Percentiles rank a stretch among this genome's conserved stretches.
Evolutionary conservation across 2,888 invertebrate genomes (phyloP).

Genomic region (Caenorhabditis drosophilae): DNA sequence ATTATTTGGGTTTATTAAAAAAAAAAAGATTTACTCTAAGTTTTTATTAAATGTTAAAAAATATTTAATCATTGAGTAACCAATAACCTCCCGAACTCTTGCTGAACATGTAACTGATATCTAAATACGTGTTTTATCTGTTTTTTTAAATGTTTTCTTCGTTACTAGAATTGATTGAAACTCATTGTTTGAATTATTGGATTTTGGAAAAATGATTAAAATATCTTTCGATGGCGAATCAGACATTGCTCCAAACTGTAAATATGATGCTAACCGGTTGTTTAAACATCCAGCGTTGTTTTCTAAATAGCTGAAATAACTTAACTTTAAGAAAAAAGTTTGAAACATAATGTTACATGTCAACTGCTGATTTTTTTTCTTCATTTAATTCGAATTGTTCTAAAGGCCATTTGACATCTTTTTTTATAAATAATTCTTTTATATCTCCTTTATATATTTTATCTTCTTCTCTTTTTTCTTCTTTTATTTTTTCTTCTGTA

Average conservation of each 20-base stretch:
- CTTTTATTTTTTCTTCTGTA: slow-evolving; percentile 24
- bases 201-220: slow-evolving; percentile 27
- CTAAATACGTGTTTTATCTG: no score
- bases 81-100: slow-evolving; percentile 37
- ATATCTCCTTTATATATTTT: slow-evolving; percentile 24
- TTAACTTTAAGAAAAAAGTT: no score
- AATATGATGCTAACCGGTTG: slow-evolving; percentile 33
- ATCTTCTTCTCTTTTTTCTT: slow-evolving; percentile 11
- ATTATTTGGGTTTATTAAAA: background rate
- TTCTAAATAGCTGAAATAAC: slow-evolving; percentile 27
- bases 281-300: slow-evolving; percentile 20
- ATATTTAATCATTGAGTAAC: slow-evolving; percentile 29
- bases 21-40: slow-evolving; percentile 15
- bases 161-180: background rate
- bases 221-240: slow-evolving; percentile 20
- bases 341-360: no score
- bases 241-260: slow-evolving; percentile 22
- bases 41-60: slow-evolving; percentile 10
- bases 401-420: slow-evolving; percentile 18
- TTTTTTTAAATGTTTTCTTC: no score
- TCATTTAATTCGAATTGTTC: slow-evolving; percentile 5
- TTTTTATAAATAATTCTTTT: slow-evolving; percentile 21
- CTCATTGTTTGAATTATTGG: background rate
- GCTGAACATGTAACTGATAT: slow-evolving; percentile 27
- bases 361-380: slow-evolving; percentile 16